Evolutionary conservation across 2,113 vertebrate species (phyloP).

Genomic region (Oostethus manadensis): DNA sequence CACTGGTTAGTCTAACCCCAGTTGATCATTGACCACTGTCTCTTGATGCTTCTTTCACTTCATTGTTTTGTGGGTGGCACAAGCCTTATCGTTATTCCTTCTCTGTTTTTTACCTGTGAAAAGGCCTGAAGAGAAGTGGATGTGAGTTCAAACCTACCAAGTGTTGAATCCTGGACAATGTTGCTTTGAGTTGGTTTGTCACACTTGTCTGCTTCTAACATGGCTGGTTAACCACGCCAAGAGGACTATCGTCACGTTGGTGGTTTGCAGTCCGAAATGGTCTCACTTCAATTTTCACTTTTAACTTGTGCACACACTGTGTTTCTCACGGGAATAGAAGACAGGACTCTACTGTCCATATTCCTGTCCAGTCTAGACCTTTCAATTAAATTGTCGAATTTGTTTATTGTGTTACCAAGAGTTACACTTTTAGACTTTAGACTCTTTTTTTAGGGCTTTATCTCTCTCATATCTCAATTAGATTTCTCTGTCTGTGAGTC

Average conservation of each 20-base stretch:
- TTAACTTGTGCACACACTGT: background rate
- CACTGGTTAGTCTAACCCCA: slow-evolving; percentile 12
- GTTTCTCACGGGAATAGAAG: slow-evolving; percentile 34
- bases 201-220: slow-evolving; percentile 22
- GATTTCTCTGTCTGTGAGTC: slow-evolving; percentile 29
- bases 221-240: slow-evolving; percentile 26
- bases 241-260: slow-evolving; percentile 10
- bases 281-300: slow-evolving; percentile 5
- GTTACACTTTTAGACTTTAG: slow-evolving; percentile 24
- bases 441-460: slow-evolving; percentile 8
- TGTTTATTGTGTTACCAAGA: slow-evolving; percentile 25
- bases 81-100: slow-evolving; percentile 24
- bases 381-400: slow-evolving; percentile 33
- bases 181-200: slow-evolving; percentile 13
- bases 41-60: slow-evolving; percentile 26
- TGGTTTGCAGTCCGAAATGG: slow-evolving; percentile 10
- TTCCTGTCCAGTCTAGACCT: slow-evolving; percentile 50
- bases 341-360: slow-evolving; percentile 40
- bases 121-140: slow-evolving; percentile 28
- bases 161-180: slow-evolving; percentile 10
- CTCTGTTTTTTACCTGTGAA: slow-evolving; percentile 36
- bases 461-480: slow-evolving; percentile 29
- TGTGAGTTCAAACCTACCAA: slow-evolving; percentile 8
- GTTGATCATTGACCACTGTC: slow-evolving; percentile 52
- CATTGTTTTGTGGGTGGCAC: slow-evolving; percentile 29